Conservation (phyloP, 2,113 vertebrate species). For the Melanocharis versteri region DNA sequence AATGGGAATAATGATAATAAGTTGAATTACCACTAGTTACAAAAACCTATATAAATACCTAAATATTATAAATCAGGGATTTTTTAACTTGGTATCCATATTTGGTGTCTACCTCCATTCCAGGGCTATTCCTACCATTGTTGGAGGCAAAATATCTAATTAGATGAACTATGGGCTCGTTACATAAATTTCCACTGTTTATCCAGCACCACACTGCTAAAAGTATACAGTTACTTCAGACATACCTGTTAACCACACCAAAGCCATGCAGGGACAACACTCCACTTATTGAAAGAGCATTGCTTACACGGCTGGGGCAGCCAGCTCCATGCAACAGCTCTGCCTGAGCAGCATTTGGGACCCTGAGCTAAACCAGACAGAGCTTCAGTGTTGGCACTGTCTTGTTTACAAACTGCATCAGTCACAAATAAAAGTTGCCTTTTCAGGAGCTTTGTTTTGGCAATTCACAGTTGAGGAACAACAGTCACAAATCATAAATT, state of each 20-base stretch:
- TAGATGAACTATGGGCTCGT: not conserved
- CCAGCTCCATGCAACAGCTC: not conserved
- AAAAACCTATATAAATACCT: not conserved
- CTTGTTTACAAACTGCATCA: not conserved
- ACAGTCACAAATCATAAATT: constrained; percentile 26
- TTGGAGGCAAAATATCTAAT: not conserved
- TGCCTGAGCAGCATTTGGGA: not conserved
- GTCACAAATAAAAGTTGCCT: constrained; percentile 1
- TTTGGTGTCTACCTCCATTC: not conserved
- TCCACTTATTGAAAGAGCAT: not conserved
- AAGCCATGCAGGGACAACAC: not conserved
- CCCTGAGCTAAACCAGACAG: not conserved
- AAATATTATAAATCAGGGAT: not conserved
- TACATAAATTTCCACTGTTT: not conserved
- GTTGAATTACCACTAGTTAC: not conserved
- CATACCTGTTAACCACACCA: not conserved
- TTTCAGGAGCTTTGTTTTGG: not conserved
- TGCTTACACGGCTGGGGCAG: not conserved
- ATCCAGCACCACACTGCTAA: not conserved
- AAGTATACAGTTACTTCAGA: not conserved
- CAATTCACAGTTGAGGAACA: not conserved
- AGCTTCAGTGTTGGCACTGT: not conserved
- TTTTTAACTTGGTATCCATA: not conserved
- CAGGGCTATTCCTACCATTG: not conserved
- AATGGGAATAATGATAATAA: not conserved